Evolutionary conservation across 2,888 invertebrate species (phyloP).

Genomic region (Acleris sparsana): DNA sequence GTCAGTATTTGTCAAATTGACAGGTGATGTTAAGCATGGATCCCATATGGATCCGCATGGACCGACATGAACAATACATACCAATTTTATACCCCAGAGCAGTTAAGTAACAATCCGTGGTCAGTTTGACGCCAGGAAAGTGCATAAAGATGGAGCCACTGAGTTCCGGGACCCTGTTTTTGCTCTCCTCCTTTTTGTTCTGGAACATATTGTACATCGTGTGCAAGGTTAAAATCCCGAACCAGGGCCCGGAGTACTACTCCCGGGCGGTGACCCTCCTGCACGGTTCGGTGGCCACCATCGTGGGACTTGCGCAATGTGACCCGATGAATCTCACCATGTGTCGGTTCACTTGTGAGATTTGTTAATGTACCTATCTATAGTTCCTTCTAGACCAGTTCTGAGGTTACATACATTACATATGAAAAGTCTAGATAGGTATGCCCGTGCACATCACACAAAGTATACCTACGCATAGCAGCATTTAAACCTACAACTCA

Average conservation of each 20-base stretch:
- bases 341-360: constrained; percentile 61
- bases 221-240: constrained; percentile 44
- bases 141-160: constrained; percentile 43
- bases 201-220: constrained; percentile 63
- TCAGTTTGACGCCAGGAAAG: too few species aligned
- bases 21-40: not conserved
- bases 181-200: constrained; percentile 64
- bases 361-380: not conserved
- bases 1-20: constrained; percentile 14
- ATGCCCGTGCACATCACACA: too few species aligned
- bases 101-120: too few species aligned
- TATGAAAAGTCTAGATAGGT: too few species aligned
- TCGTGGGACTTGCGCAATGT: constrained; percentile 63
- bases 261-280: constrained; percentile 65
- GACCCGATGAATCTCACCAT: constrained; percentile 47
- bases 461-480: too few species aligned
- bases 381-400: too few species aligned
- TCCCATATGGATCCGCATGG: constrained; percentile 7
- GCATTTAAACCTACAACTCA: too few species aligned
- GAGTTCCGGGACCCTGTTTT: constrained; percentile 53
- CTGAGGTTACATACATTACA: too few species aligned
- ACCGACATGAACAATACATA: not conserved
- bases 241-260: constrained; percentile 63
- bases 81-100: too few species aligned
- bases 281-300: constrained; percentile 63